Evolutionary conservation across 2,888 invertebrate species (phyloP).

Genomic region (Lycaena phlaeas): DNA sequence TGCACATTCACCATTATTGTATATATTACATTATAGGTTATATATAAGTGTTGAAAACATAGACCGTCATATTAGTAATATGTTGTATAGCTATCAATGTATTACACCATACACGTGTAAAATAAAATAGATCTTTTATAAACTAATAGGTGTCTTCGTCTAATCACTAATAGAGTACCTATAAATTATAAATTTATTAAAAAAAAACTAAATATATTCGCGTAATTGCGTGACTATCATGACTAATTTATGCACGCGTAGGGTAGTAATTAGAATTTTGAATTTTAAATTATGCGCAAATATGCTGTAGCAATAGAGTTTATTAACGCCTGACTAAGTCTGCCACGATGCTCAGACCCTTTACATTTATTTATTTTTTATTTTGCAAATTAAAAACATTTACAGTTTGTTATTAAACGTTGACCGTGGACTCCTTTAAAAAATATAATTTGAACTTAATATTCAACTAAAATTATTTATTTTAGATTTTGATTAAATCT

Average conservation of each 20-base stretch:
- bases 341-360: too few species aligned
- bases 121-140: not conserved
- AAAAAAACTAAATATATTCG: not conserved
- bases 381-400: too few species aligned
- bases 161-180: not conserved
- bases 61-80: not conserved
- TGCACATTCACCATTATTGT: not conserved
- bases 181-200: not conserved
- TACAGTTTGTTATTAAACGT: too few species aligned
- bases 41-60: not conserved
- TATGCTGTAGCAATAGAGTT: not conserved
- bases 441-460: too few species aligned
- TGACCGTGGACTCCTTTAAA: too few species aligned
- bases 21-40: too few species aligned
- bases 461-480: too few species aligned
- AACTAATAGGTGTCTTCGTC: conserved; percentile 1
- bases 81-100: too few species aligned
- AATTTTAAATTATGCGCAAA: not conserved
- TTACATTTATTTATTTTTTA: too few species aligned
- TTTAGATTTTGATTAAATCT: too few species aligned
- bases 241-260: not conserved
- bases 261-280: not conserved
- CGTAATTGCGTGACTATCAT: not conserved
- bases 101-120: not conserved
- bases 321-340: not conserved